phyloP scores from a whole-genome alignment of 2,113 vertebrate species.

The Terrapene triunguis region DNA sequence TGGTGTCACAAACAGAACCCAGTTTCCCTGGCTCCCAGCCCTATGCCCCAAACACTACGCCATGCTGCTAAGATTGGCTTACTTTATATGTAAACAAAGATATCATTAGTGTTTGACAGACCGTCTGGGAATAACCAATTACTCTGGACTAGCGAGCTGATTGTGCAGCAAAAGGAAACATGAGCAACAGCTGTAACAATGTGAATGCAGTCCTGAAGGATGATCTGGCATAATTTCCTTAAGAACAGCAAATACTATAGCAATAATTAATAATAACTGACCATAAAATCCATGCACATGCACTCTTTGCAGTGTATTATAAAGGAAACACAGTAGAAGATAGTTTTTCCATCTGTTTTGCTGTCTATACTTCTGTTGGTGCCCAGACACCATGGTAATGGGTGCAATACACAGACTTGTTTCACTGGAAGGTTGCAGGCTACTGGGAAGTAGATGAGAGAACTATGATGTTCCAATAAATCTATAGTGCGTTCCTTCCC shows the following conservation, averaged over 20 bases:
- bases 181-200: background rate
- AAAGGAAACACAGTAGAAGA: background rate
- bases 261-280: background rate
- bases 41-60: conserved; percentile 41
- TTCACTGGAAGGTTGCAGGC: background rate
- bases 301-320: background rate
- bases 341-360: background rate
- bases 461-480: fast-evolving
- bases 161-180: background rate
- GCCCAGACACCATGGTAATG: background rate
- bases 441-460: background rate
- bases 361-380: background rate
- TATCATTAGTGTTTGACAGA: background rate
- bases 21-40: background rate
- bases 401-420: background rate
- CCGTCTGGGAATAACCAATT: background rate
- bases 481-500: fast-evolving
- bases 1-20: background rate
- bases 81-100: background rate
- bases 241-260: background rate
- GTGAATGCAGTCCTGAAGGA: background rate
- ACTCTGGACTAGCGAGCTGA: background rate
- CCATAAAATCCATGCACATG: background rate
- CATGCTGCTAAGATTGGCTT: conserved; percentile 66
- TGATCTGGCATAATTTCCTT: background rate